phyloP scores from a whole-genome alignment of 2,888 invertebrate species.

The Anoplius nigerrimus region DNA sequence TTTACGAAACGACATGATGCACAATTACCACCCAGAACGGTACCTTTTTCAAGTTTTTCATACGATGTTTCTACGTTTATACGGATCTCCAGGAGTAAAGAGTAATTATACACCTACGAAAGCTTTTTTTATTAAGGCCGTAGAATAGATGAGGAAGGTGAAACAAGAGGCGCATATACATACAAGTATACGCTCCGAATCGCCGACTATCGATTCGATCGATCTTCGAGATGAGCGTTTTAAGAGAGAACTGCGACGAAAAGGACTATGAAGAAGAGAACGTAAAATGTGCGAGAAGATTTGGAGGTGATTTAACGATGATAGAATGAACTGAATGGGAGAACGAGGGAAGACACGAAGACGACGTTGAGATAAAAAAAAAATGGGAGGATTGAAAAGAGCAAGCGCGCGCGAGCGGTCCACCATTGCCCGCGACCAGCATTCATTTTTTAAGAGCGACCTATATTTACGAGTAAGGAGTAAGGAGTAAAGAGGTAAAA shows the following conservation, averaged over 20 bases:
- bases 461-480: slow-evolving; percentile 64
- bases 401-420: slow-evolving; percentile 20
- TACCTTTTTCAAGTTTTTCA: slow-evolving; percentile 72
- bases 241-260: too few species aligned
- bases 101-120: slow-evolving; percentile 59
- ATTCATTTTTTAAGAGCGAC: slow-evolving; percentile 69
- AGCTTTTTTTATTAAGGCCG: slow-evolving; percentile 69
- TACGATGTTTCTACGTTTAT: slow-evolving; percentile 74
- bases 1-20: slow-evolving; percentile 56
- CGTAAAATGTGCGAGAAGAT: too few species aligned
- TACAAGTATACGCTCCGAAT: slow-evolving; percentile 63
- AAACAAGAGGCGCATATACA: slow-evolving; percentile 54
- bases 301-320: too few species aligned
- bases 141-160: slow-evolving; percentile 64
- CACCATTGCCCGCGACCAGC: slow-evolving; percentile 63
- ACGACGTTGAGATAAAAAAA: slow-evolving; percentile 44
- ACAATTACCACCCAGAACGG: slow-evolving; percentile 62
- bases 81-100: slow-evolving; percentile 69
- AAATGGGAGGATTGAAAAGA: too few species aligned
- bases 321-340: too few species aligned
- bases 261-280: slow-evolving; percentile 29
- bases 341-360: slow-evolving; percentile 25
- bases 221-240: slow-evolving; percentile 64
- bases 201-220: slow-evolving; percentile 63
- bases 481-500: slow-evolving; percentile 64